phyloP scores from a whole-genome alignment of 2,113 vertebrate genomes.

The Festucalex cinctus region DNA sequence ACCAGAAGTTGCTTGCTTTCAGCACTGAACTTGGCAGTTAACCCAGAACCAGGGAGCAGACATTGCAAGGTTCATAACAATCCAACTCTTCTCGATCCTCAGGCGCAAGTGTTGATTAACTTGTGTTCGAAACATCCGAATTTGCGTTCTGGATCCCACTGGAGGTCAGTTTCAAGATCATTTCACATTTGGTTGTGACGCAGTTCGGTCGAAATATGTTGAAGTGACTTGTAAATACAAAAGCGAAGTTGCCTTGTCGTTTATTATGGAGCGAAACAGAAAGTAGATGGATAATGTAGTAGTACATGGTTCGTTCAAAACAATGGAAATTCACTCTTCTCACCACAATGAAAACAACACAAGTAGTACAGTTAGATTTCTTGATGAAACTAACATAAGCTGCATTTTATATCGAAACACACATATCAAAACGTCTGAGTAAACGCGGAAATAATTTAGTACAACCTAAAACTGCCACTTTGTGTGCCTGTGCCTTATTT shows the following conservation, averaged over 20 bases:
- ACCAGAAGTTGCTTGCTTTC: not conserved
- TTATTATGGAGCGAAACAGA: conserved; percentile 21
- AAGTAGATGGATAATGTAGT: conserved; percentile 11
- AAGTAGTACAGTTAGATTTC: too few species aligned
- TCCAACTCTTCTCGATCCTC: too few species aligned
- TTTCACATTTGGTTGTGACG: conserved; percentile 37
- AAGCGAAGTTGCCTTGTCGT: not conserved
- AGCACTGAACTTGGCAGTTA: not conserved
- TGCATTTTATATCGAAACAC: too few species aligned
- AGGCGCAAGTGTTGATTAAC: not conserved
- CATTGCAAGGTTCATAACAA: conserved; percentile 3
- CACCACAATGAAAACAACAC: too few species aligned
- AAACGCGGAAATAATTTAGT: too few species aligned
- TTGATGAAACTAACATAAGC: too few species aligned
- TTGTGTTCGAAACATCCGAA: not conserved
- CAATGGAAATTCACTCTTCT: not conserved
- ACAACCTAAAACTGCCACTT: too few species aligned
- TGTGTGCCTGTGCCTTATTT: not conserved
- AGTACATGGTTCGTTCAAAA: not conserved
- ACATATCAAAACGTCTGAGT: too few species aligned
- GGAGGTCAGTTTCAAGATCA: conserved; percentile 35
- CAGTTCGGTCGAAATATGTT: conserved; percentile 29
- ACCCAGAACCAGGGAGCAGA: not conserved
- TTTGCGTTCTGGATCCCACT: not conserved
- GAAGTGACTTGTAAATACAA: not conserved